Base-by-base conservation (phyloP, 2,888 invertebrate species). In the Epinotia bilunana region DNA sequence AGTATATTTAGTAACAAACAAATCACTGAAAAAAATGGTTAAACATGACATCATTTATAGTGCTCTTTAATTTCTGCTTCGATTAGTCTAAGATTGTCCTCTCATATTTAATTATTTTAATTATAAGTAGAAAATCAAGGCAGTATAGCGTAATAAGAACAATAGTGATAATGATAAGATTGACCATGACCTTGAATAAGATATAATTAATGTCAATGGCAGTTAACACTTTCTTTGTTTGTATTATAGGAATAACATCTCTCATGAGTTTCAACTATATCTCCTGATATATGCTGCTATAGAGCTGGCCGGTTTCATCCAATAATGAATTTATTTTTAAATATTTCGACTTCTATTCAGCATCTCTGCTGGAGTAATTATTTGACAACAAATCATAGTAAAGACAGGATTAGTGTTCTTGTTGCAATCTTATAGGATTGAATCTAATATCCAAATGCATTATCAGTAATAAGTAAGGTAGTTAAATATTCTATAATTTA, bases 371-470 rank as follows among this genome's bases (percentile, higher is more conserved):
- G 7, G 53, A 53, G 2, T 7, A 53, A n/a, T 53, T 53, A 53
- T 53, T n/a, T n/a, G 53, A 53, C 53, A 53, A 13, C 53, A 7
- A 53, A 49, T 16, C 13, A 49, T n/a, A 53, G 53, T n/a, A 53
- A 7, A 7, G 7, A 53, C 7, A 53, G 13, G 53, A 2, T n/a
- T n/a, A 46, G 53, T 49, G 13, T 43, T 63, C 43, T 72, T 72
- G 64, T 57, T 72, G 53, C 43, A 72, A 43, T 55, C 46, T 61
- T 70, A 33, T 16, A 18, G 69, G 20, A 46, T 60, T 60, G 28
- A 28, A 39, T 39, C 13, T 11, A 61, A 23, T n/a, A 53, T 58
- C 11, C n/a, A 58, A 46, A 39, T 23, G 43, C 11, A 33, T 33
- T 39, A 20, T 39, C 12, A 68, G 16, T 20, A 57, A 39, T 9